These are phyloP conservation scores for Bombycilla garrulus DNA, from an alignment of 2,113 vertebrate genomes.

Conservation along the genomic window DNA sequence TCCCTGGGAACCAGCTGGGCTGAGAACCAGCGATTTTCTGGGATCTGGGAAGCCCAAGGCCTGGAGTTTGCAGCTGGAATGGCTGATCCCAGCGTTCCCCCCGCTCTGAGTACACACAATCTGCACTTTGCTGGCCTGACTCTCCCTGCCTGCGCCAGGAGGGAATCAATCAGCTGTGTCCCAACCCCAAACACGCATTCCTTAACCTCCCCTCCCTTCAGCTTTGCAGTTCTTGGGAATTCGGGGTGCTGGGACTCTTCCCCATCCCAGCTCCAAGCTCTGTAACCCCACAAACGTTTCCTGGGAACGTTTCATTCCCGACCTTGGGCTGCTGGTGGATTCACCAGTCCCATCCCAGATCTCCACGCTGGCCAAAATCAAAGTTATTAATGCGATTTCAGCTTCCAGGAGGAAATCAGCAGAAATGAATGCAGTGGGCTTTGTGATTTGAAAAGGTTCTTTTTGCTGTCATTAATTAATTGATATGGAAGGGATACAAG, in stretches of 20 bases:
- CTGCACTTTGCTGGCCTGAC: background rate
- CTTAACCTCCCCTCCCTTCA: background rate
- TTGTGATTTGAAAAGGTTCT: constrained; percentile 16
- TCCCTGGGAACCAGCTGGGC: background rate
- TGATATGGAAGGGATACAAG: constrained; percentile 10
- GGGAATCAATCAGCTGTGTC: background rate
- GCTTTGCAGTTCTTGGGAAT: background rate
- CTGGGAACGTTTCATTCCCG: background rate
- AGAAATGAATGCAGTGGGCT: constrained; percentile 51
- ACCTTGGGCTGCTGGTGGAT: constrained; percentile 19
- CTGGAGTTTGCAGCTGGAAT: background rate
- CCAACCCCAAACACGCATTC: fast-evolving
- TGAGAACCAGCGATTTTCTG: background rate
- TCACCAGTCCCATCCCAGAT: constrained; percentile 12
- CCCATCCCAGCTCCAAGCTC: background rate
- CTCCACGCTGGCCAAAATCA: background rate
- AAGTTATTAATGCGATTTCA: background rate
- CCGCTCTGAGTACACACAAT: background rate
- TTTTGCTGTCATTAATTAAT: background rate
- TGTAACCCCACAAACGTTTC: background rate
- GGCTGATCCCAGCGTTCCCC: background rate
- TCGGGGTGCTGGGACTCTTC: background rate
- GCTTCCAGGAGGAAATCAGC: constrained; percentile 1
- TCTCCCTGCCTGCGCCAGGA: background rate
- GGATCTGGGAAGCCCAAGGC: constrained; percentile 46